These are phyloP conservation scores for Hydrotaea diabolus DNA, from an alignment of 2,888 invertebrate species.

Conservation along the genomic window DNA sequence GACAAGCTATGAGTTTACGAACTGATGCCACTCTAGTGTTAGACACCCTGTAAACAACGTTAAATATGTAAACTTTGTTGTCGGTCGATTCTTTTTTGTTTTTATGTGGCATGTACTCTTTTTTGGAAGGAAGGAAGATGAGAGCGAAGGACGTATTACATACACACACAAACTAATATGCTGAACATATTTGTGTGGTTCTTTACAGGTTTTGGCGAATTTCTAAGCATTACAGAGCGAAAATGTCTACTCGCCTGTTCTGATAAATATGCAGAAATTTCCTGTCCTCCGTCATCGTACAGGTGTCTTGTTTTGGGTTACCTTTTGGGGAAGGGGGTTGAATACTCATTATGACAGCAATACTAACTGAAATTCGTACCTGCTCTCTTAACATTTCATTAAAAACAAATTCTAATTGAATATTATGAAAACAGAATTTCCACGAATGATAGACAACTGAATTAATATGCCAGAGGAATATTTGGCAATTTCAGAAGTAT, in stretches of 20 bases:
- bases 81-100: background rate
- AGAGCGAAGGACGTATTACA: background rate
- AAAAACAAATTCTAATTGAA: background rate
- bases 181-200: background rate
- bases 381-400: background rate
- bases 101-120: background rate
- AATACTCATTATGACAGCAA: no score
- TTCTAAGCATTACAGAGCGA: background rate
- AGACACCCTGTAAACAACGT: slow-evolving; percentile 20
- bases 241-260: background rate
- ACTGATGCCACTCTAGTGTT: background rate
- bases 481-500: no score
- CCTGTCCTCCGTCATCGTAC: background rate
- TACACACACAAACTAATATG: background rate
- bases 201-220: background rate
- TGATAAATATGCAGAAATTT: background rate
- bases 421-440: background rate
- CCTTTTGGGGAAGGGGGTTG: no score
- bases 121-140: background rate
- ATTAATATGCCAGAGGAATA: no score
- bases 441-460: background rate
- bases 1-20: background rate
- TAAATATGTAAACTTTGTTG: slow-evolving; percentile 19
- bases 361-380: background rate
- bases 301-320: background rate